Conservation (phyloP, 2,113 vertebrate genomes). For the Setophaga kirtlandii region DNA sequence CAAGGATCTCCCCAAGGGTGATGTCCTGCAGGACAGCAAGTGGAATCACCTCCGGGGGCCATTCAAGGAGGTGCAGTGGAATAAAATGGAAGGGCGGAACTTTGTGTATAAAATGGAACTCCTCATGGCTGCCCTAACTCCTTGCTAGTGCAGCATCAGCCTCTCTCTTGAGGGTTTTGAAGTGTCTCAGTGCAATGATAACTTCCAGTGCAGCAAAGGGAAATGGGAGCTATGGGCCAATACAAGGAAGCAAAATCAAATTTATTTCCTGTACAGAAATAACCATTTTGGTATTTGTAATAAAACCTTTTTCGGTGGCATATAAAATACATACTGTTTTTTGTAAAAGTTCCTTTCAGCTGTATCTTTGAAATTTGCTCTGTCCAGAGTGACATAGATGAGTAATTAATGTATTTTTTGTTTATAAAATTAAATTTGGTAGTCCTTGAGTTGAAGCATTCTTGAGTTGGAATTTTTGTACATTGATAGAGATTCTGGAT, state of each 20-base stretch:
- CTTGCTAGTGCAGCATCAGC: conserved; percentile 67
- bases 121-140: conserved; percentile 93
- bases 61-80: conserved; percentile 93
- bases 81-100: conserved; percentile 95
- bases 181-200: background rate
- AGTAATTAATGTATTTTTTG: background rate
- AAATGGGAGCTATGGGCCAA: background rate
- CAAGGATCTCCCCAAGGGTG: conserved; percentile 91
- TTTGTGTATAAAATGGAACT: conserved; percentile 99
- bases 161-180: background rate
- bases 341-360: background rate
- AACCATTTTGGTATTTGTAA: background rate
- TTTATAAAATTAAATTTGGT: background rate
- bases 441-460: background rate
- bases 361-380: background rate
- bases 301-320: background rate
- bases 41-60: conserved; percentile 94
- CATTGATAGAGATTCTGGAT: background rate
- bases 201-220: background rate
- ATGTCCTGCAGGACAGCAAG: conserved; percentile 90
- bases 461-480: background rate
- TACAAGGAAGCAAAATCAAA: background rate
- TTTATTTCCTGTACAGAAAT: background rate
- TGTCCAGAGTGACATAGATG: background rate
- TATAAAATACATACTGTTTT: background rate